Evolutionary conservation across 1,140 invertebrate species (phyloP).

Genomic region (Theocolax elegans): DNA sequence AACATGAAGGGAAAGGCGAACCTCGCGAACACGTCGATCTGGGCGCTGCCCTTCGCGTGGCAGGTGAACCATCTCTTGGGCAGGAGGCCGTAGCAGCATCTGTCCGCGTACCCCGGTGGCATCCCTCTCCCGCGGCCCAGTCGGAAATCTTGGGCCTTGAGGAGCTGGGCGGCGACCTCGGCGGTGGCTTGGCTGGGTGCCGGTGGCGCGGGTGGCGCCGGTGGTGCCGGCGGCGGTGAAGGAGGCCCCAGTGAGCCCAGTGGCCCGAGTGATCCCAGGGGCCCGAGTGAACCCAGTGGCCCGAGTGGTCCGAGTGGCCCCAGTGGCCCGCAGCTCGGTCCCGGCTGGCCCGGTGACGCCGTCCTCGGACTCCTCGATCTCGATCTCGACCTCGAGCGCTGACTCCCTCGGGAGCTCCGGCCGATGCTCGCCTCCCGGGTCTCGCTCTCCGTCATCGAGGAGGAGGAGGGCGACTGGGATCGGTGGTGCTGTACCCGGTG

Average conservation of each 20-base stretch:
- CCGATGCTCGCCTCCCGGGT: neutral
- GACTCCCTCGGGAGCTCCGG: slow-evolving; percentile 6
- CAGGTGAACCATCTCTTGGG: slow-evolving; percentile 85
- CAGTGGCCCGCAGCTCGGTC: slow-evolving; percentile 48
- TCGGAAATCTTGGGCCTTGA: slow-evolving; percentile 44
- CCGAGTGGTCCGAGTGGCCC: slow-evolving; percentile 47
- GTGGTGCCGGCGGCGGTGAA: slow-evolving; percentile 52
- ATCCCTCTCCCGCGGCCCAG: slow-evolving; percentile 48
- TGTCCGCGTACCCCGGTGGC: slow-evolving; percentile 46
- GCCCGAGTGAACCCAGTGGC: slow-evolving; percentile 47
- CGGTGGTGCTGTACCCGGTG: slow-evolving; percentile 40
- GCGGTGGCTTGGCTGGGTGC: slow-evolving; percentile 48
- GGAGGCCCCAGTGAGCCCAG: slow-evolving; percentile 31
- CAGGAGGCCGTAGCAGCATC: slow-evolving; percentile 54
- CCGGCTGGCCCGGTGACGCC: slow-evolving; percentile 44
- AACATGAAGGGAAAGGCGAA: slow-evolving; percentile 94
- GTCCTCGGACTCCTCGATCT: slow-evolving; percentile 48
- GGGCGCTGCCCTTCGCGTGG: slow-evolving; percentile 87
- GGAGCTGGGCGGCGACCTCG: slow-evolving; percentile 48
- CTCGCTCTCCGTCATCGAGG: slow-evolving; percentile 40
- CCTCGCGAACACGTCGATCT: slow-evolving; percentile 93
- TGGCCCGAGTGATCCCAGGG: too few relatives aligned
- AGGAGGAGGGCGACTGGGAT: slow-evolving; percentile 50
- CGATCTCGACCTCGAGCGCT: slow-evolving; percentile 23
- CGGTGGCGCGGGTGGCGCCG: slow-evolving; percentile 47